Evolutionary conservation across 2,888 invertebrate species (phyloP).

Genomic region (Drosophila testacea): DNA sequence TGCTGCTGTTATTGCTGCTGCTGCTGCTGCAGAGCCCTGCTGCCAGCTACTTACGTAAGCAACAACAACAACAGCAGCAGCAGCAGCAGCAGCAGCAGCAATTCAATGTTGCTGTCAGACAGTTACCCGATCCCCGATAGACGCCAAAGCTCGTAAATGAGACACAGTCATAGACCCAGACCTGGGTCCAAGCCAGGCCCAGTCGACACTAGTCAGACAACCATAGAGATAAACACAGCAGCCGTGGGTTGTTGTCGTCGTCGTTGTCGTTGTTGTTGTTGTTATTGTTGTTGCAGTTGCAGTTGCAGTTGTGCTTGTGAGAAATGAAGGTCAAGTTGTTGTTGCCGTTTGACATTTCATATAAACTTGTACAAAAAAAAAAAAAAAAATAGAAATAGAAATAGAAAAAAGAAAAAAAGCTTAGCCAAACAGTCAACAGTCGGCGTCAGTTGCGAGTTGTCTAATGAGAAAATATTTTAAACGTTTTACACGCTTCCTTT

Average conservation of each 20-base stretch:
- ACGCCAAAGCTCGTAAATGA: slow-evolving; percentile 21
- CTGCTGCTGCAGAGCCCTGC: slow-evolving; percentile 45
- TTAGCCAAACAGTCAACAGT: slow-evolving; percentile 33
- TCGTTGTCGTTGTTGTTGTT: slow-evolving; percentile 29
- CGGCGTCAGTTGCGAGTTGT: slow-evolving; percentile 55
- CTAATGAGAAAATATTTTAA: slow-evolving; percentile 80
- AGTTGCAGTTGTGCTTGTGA: slow-evolving; percentile 66
- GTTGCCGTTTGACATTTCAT: slow-evolving; percentile 76
- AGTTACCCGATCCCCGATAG: slow-evolving; percentile 47
- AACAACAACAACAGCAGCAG: slow-evolving; percentile 31
- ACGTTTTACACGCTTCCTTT: slow-evolving; percentile 79
- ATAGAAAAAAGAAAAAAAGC: slow-evolving; percentile 19
- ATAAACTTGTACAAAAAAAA: slow-evolving; percentile 64
- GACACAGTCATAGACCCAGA: slow-evolving; percentile 23
- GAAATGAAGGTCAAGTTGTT: slow-evolving; percentile 73
- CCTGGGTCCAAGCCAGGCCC: slow-evolving; percentile 46
- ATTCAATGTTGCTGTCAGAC: slow-evolving; percentile 72
- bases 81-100: slow-evolving; percentile 43
- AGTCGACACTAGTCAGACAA: slow-evolving; percentile 60
- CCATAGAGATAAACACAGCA: slow-evolving; percentile 72
- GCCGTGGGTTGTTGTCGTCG: slow-evolving; percentile 59
- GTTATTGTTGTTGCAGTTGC: slow-evolving; percentile 33
- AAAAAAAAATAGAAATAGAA: background rate
- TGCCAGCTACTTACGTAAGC: slow-evolving; percentile 65
- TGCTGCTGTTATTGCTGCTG: no score